Base-by-base conservation (phyloP, 2,113 vertebrate species). In the Nansenia antarctica region DNA sequence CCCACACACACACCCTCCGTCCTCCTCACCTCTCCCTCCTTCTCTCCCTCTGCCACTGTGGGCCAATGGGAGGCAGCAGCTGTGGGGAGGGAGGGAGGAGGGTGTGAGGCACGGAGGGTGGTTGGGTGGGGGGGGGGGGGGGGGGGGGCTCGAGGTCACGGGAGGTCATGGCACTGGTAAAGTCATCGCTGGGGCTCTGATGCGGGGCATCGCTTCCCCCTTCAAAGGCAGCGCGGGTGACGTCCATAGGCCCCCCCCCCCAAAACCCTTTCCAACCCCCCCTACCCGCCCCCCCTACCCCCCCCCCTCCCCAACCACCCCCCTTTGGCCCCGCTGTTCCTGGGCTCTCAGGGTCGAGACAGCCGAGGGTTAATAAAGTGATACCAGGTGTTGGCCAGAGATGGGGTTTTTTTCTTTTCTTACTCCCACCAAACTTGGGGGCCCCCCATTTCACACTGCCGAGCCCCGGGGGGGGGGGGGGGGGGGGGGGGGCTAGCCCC, bases 281-380 rank as follows among this genome's bases (percentile, higher is more conserved):
- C 60, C 64, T 66, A 12, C 14, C 27, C 27, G 30, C 3, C 52
- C 71, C 61, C 54, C 15, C 22, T 22, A 24, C 76, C 70, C 62
- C 39, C 18, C 78, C 61, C 52, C 77, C 64, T 67, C 30, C 78
- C 79, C 81, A 62, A 5, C 60, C 70, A 26, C 60, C 80, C 84
- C 85, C 82, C 79, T 78, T 70, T 87, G 88, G 87, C 86, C 87
- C 85, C 74, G 72, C 84, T 85, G 83, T 90, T 90, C 85, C 83
- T 76, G 35, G 80, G 82, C 76, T 86, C 81, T 84, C 76, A 85
- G 80, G 91, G 89, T 91, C 86, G 90, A 82, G 84, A 83, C 72
- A 85, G 88, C 82, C 77, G 74, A 89, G 90, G 87, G 90, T 92
- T 92, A 90, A 92, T 92, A 92, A 93, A 93, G 91, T 93, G 90